Conservation (phyloP, 2,113 vertebrate species). For the Nycticorax nycticorax region DNA sequence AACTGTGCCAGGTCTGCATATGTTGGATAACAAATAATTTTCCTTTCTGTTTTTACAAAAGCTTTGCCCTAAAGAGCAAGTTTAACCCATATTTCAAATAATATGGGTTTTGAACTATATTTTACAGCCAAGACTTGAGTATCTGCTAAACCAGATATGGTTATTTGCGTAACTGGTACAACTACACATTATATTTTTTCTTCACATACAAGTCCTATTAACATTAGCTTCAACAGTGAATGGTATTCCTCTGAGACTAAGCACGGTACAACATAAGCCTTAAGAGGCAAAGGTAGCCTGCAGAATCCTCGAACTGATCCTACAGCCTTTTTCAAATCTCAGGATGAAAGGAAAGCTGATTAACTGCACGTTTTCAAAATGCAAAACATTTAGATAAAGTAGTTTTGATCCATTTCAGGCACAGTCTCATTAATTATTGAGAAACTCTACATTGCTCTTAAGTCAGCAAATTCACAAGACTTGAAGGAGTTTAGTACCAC, state of each 20-base stretch:
- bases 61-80: background rate
- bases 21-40: background rate
- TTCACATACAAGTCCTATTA: background rate
- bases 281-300: background rate
- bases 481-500: background rate
- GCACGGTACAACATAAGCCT: background rate
- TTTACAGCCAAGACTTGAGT: background rate
- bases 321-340: background rate
- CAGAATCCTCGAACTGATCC: background rate
- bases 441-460: background rate
- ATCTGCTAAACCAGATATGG: background rate
- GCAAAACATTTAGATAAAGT: background rate
- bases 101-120: background rate
- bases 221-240: background rate
- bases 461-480: background rate
- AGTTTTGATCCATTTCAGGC: background rate
- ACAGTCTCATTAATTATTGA: background rate
- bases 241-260: background rate
- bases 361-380: background rate
- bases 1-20: constrained; percentile 21
- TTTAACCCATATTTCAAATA: background rate
- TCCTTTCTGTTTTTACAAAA: background rate
- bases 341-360: background rate
- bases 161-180: background rate
- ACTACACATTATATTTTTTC: background rate